These are phyloP conservation scores for Palaemon carinicauda DNA, from an alignment of 1,140 invertebrate genomes.

Conservation along the genomic window DNA sequence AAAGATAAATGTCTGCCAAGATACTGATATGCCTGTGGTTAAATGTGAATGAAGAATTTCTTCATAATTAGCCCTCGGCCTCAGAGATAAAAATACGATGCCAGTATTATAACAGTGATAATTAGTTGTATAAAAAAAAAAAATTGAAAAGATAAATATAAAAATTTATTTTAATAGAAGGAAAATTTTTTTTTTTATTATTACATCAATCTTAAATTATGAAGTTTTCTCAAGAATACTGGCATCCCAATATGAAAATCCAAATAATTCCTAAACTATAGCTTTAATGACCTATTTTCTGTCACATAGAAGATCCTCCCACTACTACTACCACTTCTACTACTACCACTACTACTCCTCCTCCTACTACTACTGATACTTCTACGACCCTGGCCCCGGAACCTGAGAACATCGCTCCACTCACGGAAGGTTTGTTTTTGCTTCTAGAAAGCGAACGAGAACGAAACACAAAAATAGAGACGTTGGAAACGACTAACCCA, in stretches of 20 bases:
- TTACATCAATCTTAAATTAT: too few species aligned
- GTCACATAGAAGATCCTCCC: not conserved
- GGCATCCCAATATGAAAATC: not conserved
- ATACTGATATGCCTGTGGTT: too few species aligned
- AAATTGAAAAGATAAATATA: too few species aligned
- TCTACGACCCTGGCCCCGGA: not conserved
- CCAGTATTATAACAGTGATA: too few species aligned
- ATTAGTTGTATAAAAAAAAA: too few species aligned
- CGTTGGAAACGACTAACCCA: too few species aligned
- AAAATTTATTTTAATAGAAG: too few species aligned
- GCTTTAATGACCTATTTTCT: not conserved
- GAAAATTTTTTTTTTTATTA: too few species aligned
- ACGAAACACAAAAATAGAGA: not conserved
- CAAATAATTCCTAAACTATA: not conserved
- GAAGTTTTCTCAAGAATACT: not conserved
- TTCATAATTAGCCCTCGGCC: too few species aligned
- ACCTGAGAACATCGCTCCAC: not conserved
- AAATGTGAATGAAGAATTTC: too few species aligned
- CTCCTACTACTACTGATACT: not conserved
- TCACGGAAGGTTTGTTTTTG: not conserved
- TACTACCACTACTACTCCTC: not conserved
- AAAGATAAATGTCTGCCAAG: too few species aligned
- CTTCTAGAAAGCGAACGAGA: not conserved
- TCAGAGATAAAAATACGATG: too few species aligned
- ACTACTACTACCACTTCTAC: not conserved